Evolutionary conservation across 2,888 invertebrate genomes (phyloP).

Genomic region (Prionchulus punctatus): DNA sequence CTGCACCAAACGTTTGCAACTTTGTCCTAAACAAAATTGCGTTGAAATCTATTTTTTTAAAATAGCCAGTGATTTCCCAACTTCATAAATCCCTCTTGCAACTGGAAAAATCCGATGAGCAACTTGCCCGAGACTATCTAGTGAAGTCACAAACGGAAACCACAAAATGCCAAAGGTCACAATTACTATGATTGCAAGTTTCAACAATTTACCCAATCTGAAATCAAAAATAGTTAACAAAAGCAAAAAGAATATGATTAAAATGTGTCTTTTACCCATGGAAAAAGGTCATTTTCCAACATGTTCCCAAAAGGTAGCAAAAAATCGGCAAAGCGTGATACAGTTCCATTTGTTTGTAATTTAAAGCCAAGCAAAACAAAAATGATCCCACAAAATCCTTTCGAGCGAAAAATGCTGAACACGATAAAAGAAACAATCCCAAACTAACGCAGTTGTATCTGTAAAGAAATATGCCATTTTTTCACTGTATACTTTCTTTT

Average conservation of each 20-base stretch:
- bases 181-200: constrained; percentile 44
- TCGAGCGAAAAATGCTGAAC: constrained; percentile 39
- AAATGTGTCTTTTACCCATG: too few relatives aligned
- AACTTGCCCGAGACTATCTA: constrained; percentile 45
- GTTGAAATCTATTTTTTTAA: too few relatives aligned
- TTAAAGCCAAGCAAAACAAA: constrained; percentile 67
- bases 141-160: constrained; percentile 51
- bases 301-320: constrained; percentile 58
- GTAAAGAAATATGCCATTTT: too few relatives aligned
- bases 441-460: constrained; percentile 76
- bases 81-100: constrained; percentile 76
- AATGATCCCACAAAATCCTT: constrained; percentile 51
- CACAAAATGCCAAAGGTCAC: constrained; percentile 55
- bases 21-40: too few relatives aligned
- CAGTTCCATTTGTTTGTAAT: constrained; percentile 98
- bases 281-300: background rate
- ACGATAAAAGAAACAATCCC: constrained; percentile 62
- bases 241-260: too few relatives aligned
- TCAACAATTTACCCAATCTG: constrained; percentile 21
- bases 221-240: background rate
- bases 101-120: constrained; percentile 72
- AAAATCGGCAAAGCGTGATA: constrained; percentile 94
- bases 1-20: too few relatives aligned
- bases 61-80: too few relatives aligned
- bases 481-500: too few relatives aligned